A percentile compares a stretch with the other conserved stretches of the same genome.
phyloP scores from a whole-genome alignment of 2,113 vertebrate genomes.

The Hystrix brachyura region DNA sequence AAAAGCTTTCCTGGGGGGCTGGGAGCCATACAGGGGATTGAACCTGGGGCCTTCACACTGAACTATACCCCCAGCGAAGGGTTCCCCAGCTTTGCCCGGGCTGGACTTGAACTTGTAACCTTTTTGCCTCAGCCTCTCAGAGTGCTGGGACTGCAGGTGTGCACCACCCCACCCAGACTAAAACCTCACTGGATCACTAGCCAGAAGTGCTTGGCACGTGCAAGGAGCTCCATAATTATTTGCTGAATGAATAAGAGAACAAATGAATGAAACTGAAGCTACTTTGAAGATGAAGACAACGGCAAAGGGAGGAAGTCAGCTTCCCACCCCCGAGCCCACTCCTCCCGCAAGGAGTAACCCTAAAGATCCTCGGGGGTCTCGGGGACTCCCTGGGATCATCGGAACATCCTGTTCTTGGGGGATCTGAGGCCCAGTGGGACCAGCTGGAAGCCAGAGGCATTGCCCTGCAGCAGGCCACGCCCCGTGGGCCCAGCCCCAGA shows the following conservation, averaged over 20 bases:
- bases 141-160: background rate
- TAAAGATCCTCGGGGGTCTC: background rate
- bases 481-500: background rate
- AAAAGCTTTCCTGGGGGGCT: background rate
- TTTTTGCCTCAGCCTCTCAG: background rate
- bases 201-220: background rate
- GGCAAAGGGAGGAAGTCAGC: background rate
- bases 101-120: background rate
- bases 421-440: background rate
- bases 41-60: background rate
- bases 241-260: background rate
- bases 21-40: background rate
- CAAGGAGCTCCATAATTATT: background rate
- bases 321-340: background rate
- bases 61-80: background rate
- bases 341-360: background rate
- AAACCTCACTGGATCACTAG: background rate
- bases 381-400: background rate
- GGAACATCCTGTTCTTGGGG: background rate
- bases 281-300: background rate
- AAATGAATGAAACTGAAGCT: background rate
- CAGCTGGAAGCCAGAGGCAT: background rate
- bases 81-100: background rate
- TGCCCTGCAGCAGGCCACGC: no score
- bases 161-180: background rate